Evolutionary conservation across 2,888 invertebrate genomes (phyloP).

Genomic region (Drosophila sordidula): DNA sequence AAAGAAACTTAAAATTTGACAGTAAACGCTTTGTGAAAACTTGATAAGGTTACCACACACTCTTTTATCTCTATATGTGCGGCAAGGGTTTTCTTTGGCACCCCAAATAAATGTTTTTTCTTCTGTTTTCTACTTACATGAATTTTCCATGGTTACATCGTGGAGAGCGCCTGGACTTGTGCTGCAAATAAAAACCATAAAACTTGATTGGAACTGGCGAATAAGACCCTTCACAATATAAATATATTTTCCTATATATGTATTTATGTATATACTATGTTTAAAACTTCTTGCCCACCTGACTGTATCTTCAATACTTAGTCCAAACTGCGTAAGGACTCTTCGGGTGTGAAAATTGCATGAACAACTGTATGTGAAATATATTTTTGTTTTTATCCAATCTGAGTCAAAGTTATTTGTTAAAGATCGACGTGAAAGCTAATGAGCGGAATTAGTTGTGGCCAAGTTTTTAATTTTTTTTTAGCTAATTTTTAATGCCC

Average conservation of each 20-base stretch:
- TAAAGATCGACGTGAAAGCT: neutral
- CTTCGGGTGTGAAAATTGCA: too few species aligned
- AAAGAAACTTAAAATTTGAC: neutral
- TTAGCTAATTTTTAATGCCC: too few species aligned
- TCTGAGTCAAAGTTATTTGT: neutral
- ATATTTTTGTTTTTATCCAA: neutral
- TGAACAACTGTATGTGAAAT: too few species aligned
- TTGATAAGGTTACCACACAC: neutral
- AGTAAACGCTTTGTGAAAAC: neutral
- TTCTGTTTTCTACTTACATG: constrained; percentile 78
- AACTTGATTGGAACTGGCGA: neutral
- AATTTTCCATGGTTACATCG: constrained; percentile 88
- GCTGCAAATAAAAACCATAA: constrained; percentile 86
- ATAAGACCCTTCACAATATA: too few species aligned
- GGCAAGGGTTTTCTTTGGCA: neutral
- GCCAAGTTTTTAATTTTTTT: too few species aligned
- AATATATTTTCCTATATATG: too few species aligned
- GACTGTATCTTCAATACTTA: too few species aligned
- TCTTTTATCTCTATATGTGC: neutral
- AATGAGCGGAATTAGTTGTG: neutral
- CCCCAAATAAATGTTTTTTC: neutral
- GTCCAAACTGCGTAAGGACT: too few species aligned
- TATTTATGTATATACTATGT: too few species aligned
- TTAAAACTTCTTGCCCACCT: too few species aligned
- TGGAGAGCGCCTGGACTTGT: constrained; percentile 90